These are phyloP conservation scores for Hyles lineata DNA, from an alignment of 2,888 invertebrate genomes.

Conservation along the genomic window DNA sequence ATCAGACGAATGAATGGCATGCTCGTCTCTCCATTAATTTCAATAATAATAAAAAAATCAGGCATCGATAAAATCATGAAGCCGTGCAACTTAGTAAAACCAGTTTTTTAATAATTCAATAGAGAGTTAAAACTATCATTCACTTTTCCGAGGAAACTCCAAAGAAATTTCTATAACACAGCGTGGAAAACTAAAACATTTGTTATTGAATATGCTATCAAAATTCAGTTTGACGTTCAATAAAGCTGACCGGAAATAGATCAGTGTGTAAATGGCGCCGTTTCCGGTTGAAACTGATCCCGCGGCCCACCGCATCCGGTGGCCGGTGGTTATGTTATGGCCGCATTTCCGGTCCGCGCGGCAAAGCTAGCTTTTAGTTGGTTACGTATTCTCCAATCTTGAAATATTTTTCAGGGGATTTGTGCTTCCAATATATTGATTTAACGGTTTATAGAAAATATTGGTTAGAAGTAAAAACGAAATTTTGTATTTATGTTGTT, in stretches of 20 bases:
- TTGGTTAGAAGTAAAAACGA: too few species aligned
- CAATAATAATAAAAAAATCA: too few species aligned
- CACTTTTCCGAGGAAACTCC: background rate
- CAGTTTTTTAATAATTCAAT: background rate
- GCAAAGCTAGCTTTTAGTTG: slow-evolving; percentile 20
- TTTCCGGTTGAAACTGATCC: slow-evolving; percentile 66
- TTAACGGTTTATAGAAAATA: too few species aligned
- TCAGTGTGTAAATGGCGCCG: slow-evolving; percentile 58
- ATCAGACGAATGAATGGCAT: too few species aligned
- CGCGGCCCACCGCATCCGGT: slow-evolving; percentile 56
- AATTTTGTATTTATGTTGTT: too few species aligned
- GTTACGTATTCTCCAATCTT: slow-evolving; percentile 8
- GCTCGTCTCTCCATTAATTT: too few species aligned
- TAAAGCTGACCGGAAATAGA: slow-evolving; percentile 64
- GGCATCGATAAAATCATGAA: too few species aligned
- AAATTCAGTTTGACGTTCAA: slow-evolving; percentile 57
- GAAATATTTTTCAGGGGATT: background rate
- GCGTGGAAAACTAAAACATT: slow-evolving; percentile 27
- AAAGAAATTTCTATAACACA: background rate
- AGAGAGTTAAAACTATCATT: background rate
- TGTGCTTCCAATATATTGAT: background rate
- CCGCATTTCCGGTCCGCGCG: slow-evolving; percentile 47
- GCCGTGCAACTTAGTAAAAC: too few species aligned
- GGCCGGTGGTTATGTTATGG: slow-evolving; percentile 54
- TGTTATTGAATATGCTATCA: slow-evolving; percentile 31